Conservation (phyloP, 2,797 vertebrate genomes). For the Rhincodon typus region DNA sequence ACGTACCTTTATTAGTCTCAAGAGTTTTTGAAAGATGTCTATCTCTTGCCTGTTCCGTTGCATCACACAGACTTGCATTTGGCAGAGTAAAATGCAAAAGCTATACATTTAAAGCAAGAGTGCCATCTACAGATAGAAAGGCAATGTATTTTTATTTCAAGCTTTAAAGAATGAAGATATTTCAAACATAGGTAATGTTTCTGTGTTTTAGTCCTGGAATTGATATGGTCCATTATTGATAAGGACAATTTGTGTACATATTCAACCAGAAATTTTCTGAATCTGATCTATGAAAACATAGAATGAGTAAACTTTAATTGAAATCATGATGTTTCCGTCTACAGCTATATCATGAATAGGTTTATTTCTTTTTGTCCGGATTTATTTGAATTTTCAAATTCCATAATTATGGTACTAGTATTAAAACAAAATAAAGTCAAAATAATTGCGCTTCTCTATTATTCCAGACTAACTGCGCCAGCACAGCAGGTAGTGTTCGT, state of each 20-base stretch:
- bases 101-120: neutral
- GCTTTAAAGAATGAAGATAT: neutral
- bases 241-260: neutral
- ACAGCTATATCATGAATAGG: neutral
- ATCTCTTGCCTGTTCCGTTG: neutral
- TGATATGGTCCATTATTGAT: neutral
- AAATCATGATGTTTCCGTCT: neutral
- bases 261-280: slow-evolving; percentile 19
- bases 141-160: neutral
- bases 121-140: slow-evolving; percentile 32
- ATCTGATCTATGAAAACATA: slow-evolving; percentile 1
- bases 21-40: neutral
- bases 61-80: neutral
- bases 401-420: neutral
- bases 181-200: neutral
- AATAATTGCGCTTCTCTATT: neutral
- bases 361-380: neutral
- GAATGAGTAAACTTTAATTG: neutral
- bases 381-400: neutral
- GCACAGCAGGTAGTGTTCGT: too few relatives aligned
- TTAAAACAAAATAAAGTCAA: neutral
- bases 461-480: neutral
- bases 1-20: neutral
- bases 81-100: neutral
- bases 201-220: neutral